Evolutionary conservation across 1,140 invertebrate species (phyloP), one percentile per base, ranked within the genome.

Genomic region (Laodelphax striatellus): DNA sequence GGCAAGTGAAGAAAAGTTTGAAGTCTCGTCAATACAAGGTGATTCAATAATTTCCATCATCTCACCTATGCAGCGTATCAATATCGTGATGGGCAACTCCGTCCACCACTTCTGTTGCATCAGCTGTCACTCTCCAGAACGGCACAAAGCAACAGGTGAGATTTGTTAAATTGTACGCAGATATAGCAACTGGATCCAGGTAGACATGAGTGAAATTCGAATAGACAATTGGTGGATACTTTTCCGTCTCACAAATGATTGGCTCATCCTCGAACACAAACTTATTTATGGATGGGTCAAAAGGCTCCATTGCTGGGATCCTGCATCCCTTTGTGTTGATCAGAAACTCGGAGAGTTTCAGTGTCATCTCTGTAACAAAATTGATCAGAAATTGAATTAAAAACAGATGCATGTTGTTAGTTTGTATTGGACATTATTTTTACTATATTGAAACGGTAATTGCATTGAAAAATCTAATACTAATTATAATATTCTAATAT

Each of bases 251-350:
- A 46, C 67, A 66, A 14, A 55, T 28, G 13, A 68, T 17, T 9
- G 53, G 21, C 3, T 21, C n/a, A 14, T 58, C 60, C 5, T 55
- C 57, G 3, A 38, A n/a, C 4, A 66, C 11, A 38, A 44, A 67
- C n/a, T 41, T 41, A 3, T 52, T 38, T 5, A 69, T 50, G 14
- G 52, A 42, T 50, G 71, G 70, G 70, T 92, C 86, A 53, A 82
- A 82, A 0, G 88, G 82, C 64, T 86, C 80, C 55, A 93, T 76
- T 10, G 82, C 80, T 1, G 90, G 88, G 64, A 94, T 90, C 5
- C 82, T 81, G 70, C 92, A 94, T 19, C 87, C 85, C 8, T 55
- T 55, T 16, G 59, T 60, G 59, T 60, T 24, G 13, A 60, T 52
- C 8, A 60, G 50, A 17, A 60, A 60, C 17, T 52, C 58, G 2